Evolutionary conservation across 2,888 invertebrate genomes (phyloP).

Genomic region (Agrenia bidenticulata): DNA sequence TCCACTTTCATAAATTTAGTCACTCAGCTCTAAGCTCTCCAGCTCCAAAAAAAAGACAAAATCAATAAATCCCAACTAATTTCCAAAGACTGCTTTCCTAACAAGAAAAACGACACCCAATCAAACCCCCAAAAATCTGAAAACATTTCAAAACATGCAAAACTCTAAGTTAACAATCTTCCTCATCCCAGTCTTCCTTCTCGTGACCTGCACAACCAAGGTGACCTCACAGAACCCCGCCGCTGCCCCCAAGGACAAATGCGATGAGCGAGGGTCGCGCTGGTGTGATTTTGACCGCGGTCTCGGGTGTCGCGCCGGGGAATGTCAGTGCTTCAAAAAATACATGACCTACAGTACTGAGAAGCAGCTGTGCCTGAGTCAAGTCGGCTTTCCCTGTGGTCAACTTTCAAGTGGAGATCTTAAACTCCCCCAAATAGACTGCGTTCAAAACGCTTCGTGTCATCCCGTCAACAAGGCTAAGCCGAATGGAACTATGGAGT

Average conservation of each 20-base stretch:
- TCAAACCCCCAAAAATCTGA: too few species aligned
- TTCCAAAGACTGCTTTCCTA: too few species aligned
- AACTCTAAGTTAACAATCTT: too few species aligned
- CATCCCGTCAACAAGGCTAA: neutral
- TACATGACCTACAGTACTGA: conserved; percentile 14
- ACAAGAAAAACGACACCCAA: too few species aligned
- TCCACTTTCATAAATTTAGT: too few species aligned
- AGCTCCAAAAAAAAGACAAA: too few species aligned
- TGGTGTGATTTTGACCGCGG: conserved; percentile 22
- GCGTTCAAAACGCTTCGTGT: conserved; percentile 23
- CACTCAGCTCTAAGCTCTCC: too few species aligned
- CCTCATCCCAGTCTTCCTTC: too few species aligned
- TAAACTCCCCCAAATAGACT: conserved; percentile 14
- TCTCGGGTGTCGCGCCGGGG: conserved; percentile 17
- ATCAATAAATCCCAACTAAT: too few species aligned
- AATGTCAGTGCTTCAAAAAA: conserved; percentile 21
- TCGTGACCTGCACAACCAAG: too few species aligned
- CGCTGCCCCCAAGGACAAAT: neutral
- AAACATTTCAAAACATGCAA: too few species aligned
- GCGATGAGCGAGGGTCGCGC: neutral
- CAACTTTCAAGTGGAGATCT: conserved; percentile 17
- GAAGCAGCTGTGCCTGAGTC: conserved; percentile 13
- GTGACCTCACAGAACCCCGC: too few species aligned
- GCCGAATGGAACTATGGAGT: conserved; percentile 3
- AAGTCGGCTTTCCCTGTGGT: conserved; percentile 28